Base-by-base conservation (phyloP, 2,888 invertebrate species). In the Hydroisotoma schaefferi region DNA sequence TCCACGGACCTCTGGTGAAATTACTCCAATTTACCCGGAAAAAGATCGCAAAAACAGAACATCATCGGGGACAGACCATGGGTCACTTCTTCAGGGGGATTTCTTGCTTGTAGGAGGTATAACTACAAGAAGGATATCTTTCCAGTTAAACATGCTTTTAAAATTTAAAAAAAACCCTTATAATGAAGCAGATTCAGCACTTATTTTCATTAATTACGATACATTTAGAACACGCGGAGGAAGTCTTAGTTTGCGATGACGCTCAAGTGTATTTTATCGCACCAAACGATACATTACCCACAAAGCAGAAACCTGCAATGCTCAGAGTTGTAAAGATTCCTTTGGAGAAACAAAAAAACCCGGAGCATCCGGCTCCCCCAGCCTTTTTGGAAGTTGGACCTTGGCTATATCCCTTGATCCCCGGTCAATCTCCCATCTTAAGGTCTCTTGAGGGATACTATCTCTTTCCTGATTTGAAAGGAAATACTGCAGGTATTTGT, bases 351-450 rank as follows among this genome's bases (percentile, higher is more conserved):
- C 33, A 33, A 33, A 15, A 33, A 10, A 8, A 10, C 15, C 15
- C 33, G 8, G 33, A 33, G 8, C 8, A 33, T 15, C 33, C 33
- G 15, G 8, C 8, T 8, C 49, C 74, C 69, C 61, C 72, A 15
- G 78, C 78, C 12, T 82, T 82, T 73, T 73, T 84, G 47, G 81
- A 82, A 74, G 79, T 84, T 62, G 82, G 81, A 0, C 79, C 80
- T 54, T 88, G 87, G 86, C 78, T 85, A 2, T 88, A 88, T 77
- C 88, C 88, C 0, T 76, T 89, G 27, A 78, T 87, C 52, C 83
- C 86, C 1, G 83, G 83, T 1, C 80, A 83, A 18, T 86, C 87
- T 1, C 85, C 86, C 4, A 84, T 85, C 58, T 81, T 84, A 67
- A 81, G 84, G 65, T 81, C 83, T 46, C 85, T 82, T 75, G 86